These are phyloP conservation scores for Spodoptera litura DNA, from an alignment of 1,140 invertebrate genomes.

Conservation along the genomic window DNA sequence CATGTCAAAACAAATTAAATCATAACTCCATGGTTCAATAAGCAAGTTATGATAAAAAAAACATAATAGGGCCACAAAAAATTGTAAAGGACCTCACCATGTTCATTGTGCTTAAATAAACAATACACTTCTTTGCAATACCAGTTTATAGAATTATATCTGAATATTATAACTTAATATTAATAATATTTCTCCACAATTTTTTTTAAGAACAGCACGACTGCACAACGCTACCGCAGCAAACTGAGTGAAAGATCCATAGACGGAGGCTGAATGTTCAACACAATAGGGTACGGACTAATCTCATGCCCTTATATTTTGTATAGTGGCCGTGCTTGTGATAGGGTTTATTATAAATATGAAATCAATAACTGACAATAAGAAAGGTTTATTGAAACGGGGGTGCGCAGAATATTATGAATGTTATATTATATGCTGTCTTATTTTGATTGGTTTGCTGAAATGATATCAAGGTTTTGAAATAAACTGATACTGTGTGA, in stretches of 20 bases:
- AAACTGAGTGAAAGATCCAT: slow-evolving; percentile 72
- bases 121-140: slow-evolving; percentile 66
- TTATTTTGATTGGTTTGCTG: background rate
- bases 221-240: slow-evolving; percentile 70
- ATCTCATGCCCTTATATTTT: slow-evolving; percentile 64
- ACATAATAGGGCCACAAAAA: slow-evolving; percentile 57
- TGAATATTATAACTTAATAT: slow-evolving; percentile 60
- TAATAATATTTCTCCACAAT: slow-evolving; percentile 56
- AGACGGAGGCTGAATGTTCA: slow-evolving; percentile 60
- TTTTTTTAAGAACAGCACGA: slow-evolving; percentile 70
- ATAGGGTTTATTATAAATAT: slow-evolving; percentile 72
- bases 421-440: background rate
- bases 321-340: slow-evolving; percentile 65
- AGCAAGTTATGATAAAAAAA: slow-evolving; percentile 69
- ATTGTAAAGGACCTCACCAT: slow-evolving; percentile 79
- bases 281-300: slow-evolving; percentile 74
- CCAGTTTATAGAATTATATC: slow-evolving; percentile 67
- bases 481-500: background rate
- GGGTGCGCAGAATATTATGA: slow-evolving; percentile 13
- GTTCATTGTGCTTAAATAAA: slow-evolving; percentile 79
- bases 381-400: slow-evolving; percentile 25
- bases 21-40: slow-evolving; percentile 81
- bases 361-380: slow-evolving; percentile 67
- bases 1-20: slow-evolving; percentile 84
- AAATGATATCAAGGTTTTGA: too few species aligned